Conservation (phyloP, 2,888 invertebrate species). For the Endotricha flammealis region DNA sequence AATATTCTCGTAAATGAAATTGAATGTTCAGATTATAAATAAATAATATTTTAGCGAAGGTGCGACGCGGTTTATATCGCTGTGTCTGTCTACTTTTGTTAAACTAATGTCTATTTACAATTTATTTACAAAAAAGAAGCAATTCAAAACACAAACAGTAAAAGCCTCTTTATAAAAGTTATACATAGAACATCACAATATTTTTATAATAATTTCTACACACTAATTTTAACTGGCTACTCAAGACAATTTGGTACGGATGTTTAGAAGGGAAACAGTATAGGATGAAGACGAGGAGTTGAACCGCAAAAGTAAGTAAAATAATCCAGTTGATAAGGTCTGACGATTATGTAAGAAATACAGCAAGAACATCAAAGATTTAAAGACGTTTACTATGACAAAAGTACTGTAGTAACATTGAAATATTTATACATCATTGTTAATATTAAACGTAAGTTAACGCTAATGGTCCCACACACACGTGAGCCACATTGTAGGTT, state of each 20-base stretch:
- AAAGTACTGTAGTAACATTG: neutral
- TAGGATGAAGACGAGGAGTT: constrained; percentile 20
- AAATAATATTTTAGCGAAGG: no score
- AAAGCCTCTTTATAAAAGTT: constrained; percentile 39
- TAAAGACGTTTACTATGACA: neutral
- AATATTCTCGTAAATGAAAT: no score
- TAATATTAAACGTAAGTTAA: constrained; percentile 22
- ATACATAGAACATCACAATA: constrained; percentile 35
- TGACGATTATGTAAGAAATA: neutral
- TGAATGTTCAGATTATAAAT: no score
- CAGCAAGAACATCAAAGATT: neutral
- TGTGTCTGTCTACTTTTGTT: constrained; percentile 3
- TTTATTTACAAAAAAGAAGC: constrained; percentile 48
- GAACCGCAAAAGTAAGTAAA: no score
- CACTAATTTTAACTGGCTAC: constrained; percentile 22
- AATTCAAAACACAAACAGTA: constrained; percentile 36
- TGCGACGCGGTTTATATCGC: neutral
- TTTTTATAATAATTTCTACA: constrained; percentile 26
- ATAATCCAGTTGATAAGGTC: no score
- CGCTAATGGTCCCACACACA: constrained; percentile 54
- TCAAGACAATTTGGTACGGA: constrained; percentile 23
- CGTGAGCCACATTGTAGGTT: constrained; percentile 35
- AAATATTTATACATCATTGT: constrained; percentile 3
- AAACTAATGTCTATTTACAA: constrained; percentile 33
- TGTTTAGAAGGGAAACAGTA: constrained; percentile 17